phyloP scores from a whole-genome alignment of 2,113 vertebrate genomes.

The Barbus barbus region DNA sequence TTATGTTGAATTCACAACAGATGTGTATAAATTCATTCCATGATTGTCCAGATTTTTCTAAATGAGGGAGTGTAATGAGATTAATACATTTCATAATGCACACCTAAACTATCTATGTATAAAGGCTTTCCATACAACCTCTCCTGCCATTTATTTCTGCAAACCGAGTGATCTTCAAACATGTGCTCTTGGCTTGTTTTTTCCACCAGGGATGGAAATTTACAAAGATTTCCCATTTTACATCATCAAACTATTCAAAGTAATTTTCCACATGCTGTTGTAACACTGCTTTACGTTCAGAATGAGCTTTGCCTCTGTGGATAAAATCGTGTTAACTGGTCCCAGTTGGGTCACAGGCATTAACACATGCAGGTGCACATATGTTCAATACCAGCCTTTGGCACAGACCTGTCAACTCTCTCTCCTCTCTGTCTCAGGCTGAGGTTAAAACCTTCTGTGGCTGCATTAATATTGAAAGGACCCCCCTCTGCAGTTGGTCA shows the following conservation, averaged over 20 bases:
- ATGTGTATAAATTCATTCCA: not conserved
- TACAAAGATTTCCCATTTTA: not conserved
- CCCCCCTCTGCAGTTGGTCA: conserved; percentile 44
- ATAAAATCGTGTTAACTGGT: conserved; percentile 25
- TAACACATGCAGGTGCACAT: conserved; percentile 43
- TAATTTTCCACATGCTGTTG: conserved; percentile 20
- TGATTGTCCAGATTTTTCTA: not conserved
- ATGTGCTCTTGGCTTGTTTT: not conserved
- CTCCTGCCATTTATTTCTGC: not conserved
- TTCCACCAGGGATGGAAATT: not conserved
- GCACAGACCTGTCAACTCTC: conserved; percentile 30
- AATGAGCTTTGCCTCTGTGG: conserved; percentile 2
- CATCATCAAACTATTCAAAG: not conserved
- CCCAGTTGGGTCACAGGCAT: conserved; percentile 26
- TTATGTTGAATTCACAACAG: not conserved
- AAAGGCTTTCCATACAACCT: not conserved
- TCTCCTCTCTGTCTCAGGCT: conserved; percentile 46
- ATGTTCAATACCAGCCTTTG: conserved; percentile 15
- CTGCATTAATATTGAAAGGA: conserved; percentile 70
- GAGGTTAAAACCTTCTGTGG: conserved; percentile 54
- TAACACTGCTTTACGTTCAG: not conserved
- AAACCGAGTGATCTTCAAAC: not conserved
- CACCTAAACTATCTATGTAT: not conserved
- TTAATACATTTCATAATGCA: not conserved
- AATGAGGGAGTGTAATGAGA: not conserved